Evolutionary conservation across 2,113 vertebrate genomes (phyloP).

Genomic region (Percina caprodes): DNA sequence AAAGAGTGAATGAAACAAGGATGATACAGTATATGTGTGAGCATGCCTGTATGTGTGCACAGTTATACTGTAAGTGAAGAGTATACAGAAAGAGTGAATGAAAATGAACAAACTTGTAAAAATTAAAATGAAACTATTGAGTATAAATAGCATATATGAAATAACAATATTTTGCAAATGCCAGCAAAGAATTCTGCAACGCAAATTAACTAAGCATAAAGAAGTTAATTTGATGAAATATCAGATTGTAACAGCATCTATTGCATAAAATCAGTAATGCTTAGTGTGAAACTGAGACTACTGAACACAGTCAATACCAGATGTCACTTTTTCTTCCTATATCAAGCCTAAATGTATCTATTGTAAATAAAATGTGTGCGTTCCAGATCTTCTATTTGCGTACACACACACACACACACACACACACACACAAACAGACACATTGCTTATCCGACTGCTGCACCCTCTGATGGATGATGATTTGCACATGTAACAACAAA

Average conservation of each 20-base stretch:
- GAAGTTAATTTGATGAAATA: constrained; percentile 43
- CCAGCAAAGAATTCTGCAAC: constrained; percentile 49
- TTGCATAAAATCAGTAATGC: constrained; percentile 37
- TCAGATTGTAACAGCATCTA: constrained; percentile 55
- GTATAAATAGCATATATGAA: constrained; percentile 47
- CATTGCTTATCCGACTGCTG: constrained; percentile 59
- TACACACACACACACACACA: constrained; percentile 24
- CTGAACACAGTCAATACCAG: constrained; percentile 51
- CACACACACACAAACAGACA: constrained; percentile 28
- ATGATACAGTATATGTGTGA: constrained; percentile 45
- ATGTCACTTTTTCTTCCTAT: constrained; percentile 71
- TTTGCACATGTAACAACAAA: constrained; percentile 60
- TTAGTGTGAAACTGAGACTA: constrained; percentile 38
- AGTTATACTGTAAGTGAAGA: constrained; percentile 51
- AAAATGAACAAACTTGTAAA: constrained; percentile 18
- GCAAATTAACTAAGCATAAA: constrained; percentile 46
- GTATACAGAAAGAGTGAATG: constrained; percentile 49
- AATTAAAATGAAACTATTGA: constrained; percentile 15
- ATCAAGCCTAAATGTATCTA: constrained; percentile 58
- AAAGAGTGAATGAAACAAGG: constrained; percentile 47
- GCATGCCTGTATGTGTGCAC: constrained; percentile 67
- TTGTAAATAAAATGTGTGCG: constrained; percentile 61
- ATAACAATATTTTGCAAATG: constrained; percentile 52
- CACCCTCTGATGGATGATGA: constrained; percentile 47
- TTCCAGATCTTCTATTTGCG: constrained; percentile 51